Conservation (phyloP, 2,888 invertebrate species). For the Azorinus chamasolen region DNA sequence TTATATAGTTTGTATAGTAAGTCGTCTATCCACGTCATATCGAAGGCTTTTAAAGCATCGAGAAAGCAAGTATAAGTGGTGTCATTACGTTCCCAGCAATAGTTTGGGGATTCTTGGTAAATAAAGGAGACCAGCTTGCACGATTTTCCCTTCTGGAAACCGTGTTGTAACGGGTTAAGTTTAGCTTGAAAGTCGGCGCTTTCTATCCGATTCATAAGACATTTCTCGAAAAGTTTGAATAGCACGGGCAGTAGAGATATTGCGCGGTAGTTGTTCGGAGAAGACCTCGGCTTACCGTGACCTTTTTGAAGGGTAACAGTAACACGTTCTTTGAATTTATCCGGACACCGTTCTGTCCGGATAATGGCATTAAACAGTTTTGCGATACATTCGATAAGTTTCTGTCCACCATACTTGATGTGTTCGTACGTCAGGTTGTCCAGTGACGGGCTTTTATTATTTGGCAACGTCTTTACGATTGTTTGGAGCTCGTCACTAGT, state of each 20-base stretch:
- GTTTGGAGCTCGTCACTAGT: no score
- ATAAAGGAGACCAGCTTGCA: conserved; percentile 13
- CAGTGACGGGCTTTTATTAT: no score
- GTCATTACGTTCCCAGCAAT: conserved; percentile 7
- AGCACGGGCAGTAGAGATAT: conserved; percentile 17
- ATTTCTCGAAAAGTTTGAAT: conserved; percentile 17
- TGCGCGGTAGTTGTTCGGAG: conserved; percentile 19
- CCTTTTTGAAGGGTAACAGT: conserved; percentile 11
- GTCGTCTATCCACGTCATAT: conserved; percentile 17
- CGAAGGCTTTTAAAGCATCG: conserved; percentile 18
- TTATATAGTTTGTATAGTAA: conserved; percentile 13
- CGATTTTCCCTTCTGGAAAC: conserved; percentile 15
- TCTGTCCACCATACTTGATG: conserved; percentile 4
- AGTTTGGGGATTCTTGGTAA: conserved; percentile 9
- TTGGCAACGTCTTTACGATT: no score
- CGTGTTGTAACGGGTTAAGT: conserved; percentile 19
- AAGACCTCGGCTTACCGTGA: neutral
- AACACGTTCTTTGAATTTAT: conserved; percentile 7
- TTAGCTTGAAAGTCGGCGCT: neutral
- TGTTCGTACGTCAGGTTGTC: conserved; percentile 17
- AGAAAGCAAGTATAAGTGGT: conserved; percentile 5
- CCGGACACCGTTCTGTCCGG: neutral
- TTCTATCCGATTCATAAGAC: conserved; percentile 3
- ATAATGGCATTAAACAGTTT: conserved; percentile 5
- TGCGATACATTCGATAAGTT: neutral